Percentiles rank a stretch among this genome's conserved stretches.
Evolutionary conservation across 2,113 vertebrate species (phyloP).

Genomic region (Hemiprocne comata): DNA sequence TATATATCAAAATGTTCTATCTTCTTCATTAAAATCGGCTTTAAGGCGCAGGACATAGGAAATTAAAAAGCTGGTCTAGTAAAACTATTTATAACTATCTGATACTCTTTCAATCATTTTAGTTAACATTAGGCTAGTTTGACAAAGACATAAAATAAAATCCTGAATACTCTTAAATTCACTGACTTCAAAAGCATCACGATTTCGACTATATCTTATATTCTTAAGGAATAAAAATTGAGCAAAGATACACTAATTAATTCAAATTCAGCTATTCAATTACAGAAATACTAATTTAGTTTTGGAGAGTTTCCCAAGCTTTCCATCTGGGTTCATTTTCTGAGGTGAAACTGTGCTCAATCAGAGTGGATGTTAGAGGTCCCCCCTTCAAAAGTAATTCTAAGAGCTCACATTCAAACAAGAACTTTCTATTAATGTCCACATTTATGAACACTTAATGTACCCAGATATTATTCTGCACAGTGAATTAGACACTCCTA

Average conservation of each 20-base stretch:
- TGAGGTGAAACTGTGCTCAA: neutral
- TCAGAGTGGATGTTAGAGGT: neutral
- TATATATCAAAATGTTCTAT: neutral
- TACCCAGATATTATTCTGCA: too few relatives aligned
- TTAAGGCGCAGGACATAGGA: neutral
- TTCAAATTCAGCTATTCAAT: neutral
- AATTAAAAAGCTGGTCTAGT: conserved; percentile 32
- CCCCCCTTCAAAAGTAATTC: too few relatives aligned
- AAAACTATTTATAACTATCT: conserved; percentile 45
- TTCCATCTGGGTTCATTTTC: neutral
- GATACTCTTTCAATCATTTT: conserved; percentile 1
- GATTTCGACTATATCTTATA: neutral
- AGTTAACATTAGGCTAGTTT: conserved; percentile 13
- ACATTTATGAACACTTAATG: too few relatives aligned
- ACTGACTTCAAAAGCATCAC: neutral
- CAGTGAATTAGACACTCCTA: neutral
- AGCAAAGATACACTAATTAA: neutral
- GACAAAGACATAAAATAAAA: conserved; percentile 29
- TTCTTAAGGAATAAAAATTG: conserved; percentile 2
- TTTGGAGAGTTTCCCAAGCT: neutral
- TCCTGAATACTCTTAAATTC: neutral
- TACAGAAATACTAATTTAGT: neutral
- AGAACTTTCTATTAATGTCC: too few relatives aligned
- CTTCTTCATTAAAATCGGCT: neutral
- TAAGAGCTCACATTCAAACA: too few relatives aligned